Conservation (phyloP, 2,888 invertebrate species). For the Branchellion lobata region DNA sequence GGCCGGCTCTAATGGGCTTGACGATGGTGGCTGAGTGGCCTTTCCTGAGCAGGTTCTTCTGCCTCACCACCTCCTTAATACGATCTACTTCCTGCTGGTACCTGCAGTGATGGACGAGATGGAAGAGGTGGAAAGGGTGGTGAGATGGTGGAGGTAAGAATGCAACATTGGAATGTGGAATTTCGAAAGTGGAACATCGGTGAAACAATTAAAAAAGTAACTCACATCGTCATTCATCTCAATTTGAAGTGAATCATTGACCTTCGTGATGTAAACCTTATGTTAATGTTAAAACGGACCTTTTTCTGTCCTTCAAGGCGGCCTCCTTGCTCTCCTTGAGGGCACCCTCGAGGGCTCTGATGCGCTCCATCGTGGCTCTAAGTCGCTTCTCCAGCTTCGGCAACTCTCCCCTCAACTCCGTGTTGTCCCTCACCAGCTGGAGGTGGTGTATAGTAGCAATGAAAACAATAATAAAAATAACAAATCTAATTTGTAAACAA, state of each 20-base stretch:
- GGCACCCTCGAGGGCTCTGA: constrained; percentile 95
- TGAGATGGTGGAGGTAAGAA: too few relatives aligned
- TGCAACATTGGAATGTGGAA: too few relatives aligned
- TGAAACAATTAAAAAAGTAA: too few relatives aligned
- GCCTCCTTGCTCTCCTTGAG: constrained; percentile 97
- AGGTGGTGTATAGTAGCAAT: neutral
- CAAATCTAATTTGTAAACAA: too few relatives aligned
- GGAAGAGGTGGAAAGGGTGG: too few relatives aligned
- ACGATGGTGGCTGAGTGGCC: constrained; percentile 94
- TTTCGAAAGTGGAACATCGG: too few relatives aligned
- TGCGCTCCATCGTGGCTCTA: constrained; percentile 95
- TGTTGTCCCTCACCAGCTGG: constrained; percentile 96
- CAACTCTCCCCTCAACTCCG: constrained; percentile 95
- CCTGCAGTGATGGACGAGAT: constrained; percentile 63
- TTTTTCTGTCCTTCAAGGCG: constrained; percentile 95
- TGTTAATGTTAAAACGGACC: too few relatives aligned
- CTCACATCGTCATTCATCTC: too few relatives aligned
- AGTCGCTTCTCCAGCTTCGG: constrained; percentile 97
- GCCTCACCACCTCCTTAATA: constrained; percentile 98
- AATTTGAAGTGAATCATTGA: too few relatives aligned
- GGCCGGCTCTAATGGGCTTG: constrained; percentile 94
- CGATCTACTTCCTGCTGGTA: constrained; percentile 98
- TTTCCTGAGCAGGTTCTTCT: constrained; percentile 91
- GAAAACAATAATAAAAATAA: neutral
- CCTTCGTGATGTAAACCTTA: too few relatives aligned